Base-by-base conservation (phyloP, 1,140 invertebrate species). In the Phthorimaea operculella region DNA sequence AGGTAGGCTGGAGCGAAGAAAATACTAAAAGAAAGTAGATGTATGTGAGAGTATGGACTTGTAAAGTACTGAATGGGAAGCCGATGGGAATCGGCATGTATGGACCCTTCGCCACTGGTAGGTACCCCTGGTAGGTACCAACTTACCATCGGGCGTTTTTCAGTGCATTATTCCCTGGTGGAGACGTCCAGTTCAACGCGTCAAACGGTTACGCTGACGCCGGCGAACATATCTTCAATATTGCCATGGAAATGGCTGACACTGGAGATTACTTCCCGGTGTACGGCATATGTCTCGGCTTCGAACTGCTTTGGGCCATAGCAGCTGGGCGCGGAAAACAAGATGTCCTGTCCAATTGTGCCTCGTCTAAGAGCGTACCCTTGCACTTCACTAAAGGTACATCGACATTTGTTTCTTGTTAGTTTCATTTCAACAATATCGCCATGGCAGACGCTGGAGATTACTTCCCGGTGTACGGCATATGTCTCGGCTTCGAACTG, bases 221-320 rank as follows among this genome's bases (percentile, higher is more conserved):
- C 1, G 92, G 90, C 7, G 73, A 86, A 55, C 79, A 87, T 44
- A 87, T 96, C 57, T 87, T 82, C 56, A 80, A 88, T 8, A 78
- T 90, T 16, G 92, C 92, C 0, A 81, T 88, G 36, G 60, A 86
- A 56, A 74, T 89, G 12, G 94, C 94, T 67, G 66, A 90, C n/a
- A 69, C 84, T 1, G 90, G 90, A 9, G 88, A 89, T 53, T 90
- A 90, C 66, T 94, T 95, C 74, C 94, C 94, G 0, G 74, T 96
- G 18, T 92, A 93, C 87, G 94, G 93, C 1, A 95, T 91, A 11
- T 96, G 95, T 74, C 83, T 94, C 11, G 94, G 94, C 45, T 94
- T 95, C 78, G 93, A 96, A 75, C 70, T 94, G 17, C 68, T 96
- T 17, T 86, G 90, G 7, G 90, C 88, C 60, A 68, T 92, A 1